Percentiles rank a stretch among this genome's conserved stretches.
Conservation (phyloP, 1,140 invertebrate genomes). For the Aphidius gifuensis region DNA sequence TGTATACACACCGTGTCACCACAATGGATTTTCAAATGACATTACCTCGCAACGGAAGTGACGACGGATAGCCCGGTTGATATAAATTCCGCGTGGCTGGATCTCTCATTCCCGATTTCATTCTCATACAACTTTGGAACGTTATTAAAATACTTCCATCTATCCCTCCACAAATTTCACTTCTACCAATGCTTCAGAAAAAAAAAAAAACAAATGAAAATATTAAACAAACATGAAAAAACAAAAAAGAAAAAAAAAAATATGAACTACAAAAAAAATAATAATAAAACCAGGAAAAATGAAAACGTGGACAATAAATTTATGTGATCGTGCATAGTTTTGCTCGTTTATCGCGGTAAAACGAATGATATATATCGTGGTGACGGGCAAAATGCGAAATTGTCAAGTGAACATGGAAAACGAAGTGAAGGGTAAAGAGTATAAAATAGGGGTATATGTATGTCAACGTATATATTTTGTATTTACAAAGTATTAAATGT, state of each 20-base stretch:
- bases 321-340: constrained; percentile 12
- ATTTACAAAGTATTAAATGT: neutral
- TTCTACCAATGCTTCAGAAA: too few species aligned
- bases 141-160: constrained; percentile 4
- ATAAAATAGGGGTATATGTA: neutral
- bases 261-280: constrained; percentile 9
- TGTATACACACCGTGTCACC: neutral
- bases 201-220: too few species aligned
- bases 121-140: constrained; percentile 1
- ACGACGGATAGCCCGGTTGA: neutral
- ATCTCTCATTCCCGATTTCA: neutral
- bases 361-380: constrained; percentile 13
- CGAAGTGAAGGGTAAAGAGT: constrained; percentile 6
- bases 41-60: constrained; percentile 9
- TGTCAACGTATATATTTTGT: too few species aligned
- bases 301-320: neutral
- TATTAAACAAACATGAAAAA: too few species aligned
- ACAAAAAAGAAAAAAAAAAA: constrained; percentile 13
- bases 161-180: too few species aligned
- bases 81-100: constrained; percentile 12
- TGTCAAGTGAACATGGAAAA: constrained; percentile 9
- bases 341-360: constrained; percentile 8
- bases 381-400: constrained; percentile 16
- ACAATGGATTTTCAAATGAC: constrained; percentile 15
- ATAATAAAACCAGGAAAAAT: neutral